A percentile compares a stretch with the other conserved stretches of the same genome.
Conservation (phyloP, 2,113 vertebrate species). For the Lophochroa leadbeateri region DNA sequence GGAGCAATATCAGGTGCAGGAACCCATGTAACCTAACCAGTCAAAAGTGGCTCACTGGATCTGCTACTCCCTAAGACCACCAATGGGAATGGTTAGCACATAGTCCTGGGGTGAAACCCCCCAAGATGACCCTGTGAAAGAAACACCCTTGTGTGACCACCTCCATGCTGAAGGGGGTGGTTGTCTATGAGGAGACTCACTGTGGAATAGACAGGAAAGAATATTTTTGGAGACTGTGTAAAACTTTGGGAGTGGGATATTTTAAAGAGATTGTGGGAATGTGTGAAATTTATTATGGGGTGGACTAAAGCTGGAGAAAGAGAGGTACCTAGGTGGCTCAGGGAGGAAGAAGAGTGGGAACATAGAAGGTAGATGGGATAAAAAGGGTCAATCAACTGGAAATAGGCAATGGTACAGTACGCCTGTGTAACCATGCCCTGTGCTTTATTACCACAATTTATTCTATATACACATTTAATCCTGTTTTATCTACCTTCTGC, state of each 20-base stretch:
- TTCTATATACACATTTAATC: background rate
- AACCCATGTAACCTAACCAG: background rate
- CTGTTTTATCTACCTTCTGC: background rate
- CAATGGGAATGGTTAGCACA: background rate
- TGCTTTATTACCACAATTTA: background rate
- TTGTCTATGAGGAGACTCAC: background rate
- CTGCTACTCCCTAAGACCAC: background rate
- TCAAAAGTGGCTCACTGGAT: background rate
- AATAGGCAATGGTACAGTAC: background rate
- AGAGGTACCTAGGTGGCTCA: background rate
- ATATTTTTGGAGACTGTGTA: background rate
- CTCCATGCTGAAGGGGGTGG: rapidly evolving
- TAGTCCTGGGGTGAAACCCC: background rate
- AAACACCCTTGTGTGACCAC: background rate
- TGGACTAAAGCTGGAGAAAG: background rate
- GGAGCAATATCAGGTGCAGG: background rate
- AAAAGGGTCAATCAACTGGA: background rate
- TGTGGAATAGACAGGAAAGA: background rate
- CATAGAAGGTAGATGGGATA: background rate
- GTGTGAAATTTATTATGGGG: background rate
- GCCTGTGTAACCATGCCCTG: background rate
- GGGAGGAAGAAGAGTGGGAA: background rate
- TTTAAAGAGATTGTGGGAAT: background rate
- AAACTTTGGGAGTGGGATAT: background rate
- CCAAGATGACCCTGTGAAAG: background rate